phyloP scores from a whole-genome alignment of 2,113 vertebrate species.

The Xiphophorus maculatus region DNA sequence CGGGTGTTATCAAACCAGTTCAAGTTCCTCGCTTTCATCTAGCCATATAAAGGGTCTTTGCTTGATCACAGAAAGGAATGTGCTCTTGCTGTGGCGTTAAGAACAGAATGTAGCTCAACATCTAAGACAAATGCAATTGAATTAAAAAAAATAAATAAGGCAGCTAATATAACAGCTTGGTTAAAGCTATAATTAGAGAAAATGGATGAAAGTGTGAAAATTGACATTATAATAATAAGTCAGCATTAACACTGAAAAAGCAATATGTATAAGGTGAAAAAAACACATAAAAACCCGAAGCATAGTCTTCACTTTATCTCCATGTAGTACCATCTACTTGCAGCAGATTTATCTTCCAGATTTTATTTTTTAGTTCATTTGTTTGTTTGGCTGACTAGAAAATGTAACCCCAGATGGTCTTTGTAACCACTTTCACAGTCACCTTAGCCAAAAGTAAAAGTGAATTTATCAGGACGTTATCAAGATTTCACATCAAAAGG shows the following conservation, averaged over 20 bases:
- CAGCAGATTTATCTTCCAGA: neutral
- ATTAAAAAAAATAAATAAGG: constrained; percentile 12
- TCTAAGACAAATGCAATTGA: constrained; percentile 25
- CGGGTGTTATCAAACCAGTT: constrained; percentile 60
- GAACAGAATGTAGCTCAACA: constrained; percentile 20
- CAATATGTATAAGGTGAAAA: neutral
- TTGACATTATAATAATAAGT: constrained; percentile 18
- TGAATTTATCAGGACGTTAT: constrained; percentile 23
- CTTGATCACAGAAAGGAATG: constrained; percentile 51
- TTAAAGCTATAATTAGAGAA: constrained; percentile 33
- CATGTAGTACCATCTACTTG: neutral
- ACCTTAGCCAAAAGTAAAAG: constrained; percentile 23
- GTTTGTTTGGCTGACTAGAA: neutral
- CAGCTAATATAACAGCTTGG: neutral
- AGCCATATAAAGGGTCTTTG: constrained; percentile 47
- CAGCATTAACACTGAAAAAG: neutral
- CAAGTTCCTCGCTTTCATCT: constrained; percentile 60
- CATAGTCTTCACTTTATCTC: neutral
- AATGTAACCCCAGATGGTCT: constrained; percentile 6
- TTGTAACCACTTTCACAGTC: constrained; percentile 3
- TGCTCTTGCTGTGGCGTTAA: constrained; percentile 32
- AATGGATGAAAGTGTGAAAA: constrained; percentile 20
- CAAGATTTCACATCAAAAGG: constrained; percentile 22
- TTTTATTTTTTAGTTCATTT: neutral
- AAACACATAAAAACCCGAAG: neutral